Conservation (phyloP, 37 sponge, comb jelly and placozoan species). For the Agelas oroides region DNA sequence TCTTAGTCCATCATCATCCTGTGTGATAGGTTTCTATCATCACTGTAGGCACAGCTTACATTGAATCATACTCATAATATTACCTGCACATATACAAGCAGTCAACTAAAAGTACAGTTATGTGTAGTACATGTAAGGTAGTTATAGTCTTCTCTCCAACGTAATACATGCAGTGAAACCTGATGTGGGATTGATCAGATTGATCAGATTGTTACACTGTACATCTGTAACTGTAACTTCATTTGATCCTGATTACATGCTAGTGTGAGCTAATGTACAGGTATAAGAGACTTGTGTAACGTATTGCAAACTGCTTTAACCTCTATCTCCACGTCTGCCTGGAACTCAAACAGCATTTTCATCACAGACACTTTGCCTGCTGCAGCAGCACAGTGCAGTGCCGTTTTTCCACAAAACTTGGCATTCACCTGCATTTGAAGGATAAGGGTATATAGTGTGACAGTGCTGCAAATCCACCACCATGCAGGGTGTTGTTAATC, state of each 20-base stretch:
- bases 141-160: too few relatives aligned
- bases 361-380: not conserved
- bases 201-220: too few relatives aligned
- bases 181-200: too few relatives aligned
- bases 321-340: not conserved
- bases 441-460: not conserved
- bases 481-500: not conserved
- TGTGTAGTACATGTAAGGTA: too few relatives aligned
- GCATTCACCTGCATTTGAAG: conserved; percentile 28
- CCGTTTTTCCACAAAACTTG: not conserved
- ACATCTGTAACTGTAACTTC: too few relatives aligned
- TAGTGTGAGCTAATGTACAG: too few relatives aligned
- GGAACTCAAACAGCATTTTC: not conserved
- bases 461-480: not conserved
- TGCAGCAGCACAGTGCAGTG: conserved; percentile 8
- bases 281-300: not conserved
- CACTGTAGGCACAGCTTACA: not conserved
- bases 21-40: too few relatives aligned
- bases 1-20: conserved; percentile 5
- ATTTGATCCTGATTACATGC: too few relatives aligned
- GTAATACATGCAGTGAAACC: too few relatives aligned
- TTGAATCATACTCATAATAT: not conserved
- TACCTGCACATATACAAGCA: too few relatives aligned
- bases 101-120: too few relatives aligned
- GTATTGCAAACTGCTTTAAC: not conserved